phyloP scores from a whole-genome alignment of 35 echinoderm and acorn worm genomes.

The Nesometra sesokonis region DNA sequence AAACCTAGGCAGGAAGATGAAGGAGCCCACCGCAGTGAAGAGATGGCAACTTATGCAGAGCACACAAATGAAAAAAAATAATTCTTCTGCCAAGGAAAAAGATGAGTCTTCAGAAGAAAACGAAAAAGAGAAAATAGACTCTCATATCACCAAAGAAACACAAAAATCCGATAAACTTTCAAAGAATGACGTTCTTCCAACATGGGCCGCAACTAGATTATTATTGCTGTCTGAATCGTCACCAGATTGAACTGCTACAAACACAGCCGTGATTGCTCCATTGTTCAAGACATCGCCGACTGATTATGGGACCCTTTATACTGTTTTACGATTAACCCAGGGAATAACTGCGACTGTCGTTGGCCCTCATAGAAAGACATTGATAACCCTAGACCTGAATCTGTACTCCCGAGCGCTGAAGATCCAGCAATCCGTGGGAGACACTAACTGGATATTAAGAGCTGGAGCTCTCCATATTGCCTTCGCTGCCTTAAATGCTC shows the following conservation, averaged over 20 bases:
- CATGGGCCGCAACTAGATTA: constrained; percentile 33
- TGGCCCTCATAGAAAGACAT: constrained; percentile 18
- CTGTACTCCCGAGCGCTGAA: constrained; percentile 29
- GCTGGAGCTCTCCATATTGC: constrained; percentile 46
- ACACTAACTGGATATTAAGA: constrained; percentile 35
- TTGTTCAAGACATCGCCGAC: too few relatives aligned
- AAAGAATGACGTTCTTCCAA: constrained; percentile 23
- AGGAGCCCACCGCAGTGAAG: too few relatives aligned
- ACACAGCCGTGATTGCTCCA: constrained; percentile 42
- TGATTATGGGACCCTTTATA: constrained; percentile 25
- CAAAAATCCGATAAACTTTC: too few relatives aligned
- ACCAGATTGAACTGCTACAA: background rate
- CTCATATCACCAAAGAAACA: background rate
- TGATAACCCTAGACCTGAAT: constrained; percentile 33
- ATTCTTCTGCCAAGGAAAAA: too few relatives aligned
- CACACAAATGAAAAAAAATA: too few relatives aligned
- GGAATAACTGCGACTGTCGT: constrained; percentile 11
- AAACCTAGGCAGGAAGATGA: too few relatives aligned
- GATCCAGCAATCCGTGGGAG: constrained; percentile 25
- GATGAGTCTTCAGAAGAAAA: too few relatives aligned
- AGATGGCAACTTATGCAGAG: too few relatives aligned
- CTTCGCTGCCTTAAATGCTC: constrained; percentile 36
- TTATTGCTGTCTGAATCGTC: constrained; percentile 22
- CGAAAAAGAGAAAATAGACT: too few relatives aligned
- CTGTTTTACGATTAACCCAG: constrained; percentile 13